Base-by-base conservation (phyloP, 2,888 invertebrate genomes). In the Phyto melanocephala region DNA sequence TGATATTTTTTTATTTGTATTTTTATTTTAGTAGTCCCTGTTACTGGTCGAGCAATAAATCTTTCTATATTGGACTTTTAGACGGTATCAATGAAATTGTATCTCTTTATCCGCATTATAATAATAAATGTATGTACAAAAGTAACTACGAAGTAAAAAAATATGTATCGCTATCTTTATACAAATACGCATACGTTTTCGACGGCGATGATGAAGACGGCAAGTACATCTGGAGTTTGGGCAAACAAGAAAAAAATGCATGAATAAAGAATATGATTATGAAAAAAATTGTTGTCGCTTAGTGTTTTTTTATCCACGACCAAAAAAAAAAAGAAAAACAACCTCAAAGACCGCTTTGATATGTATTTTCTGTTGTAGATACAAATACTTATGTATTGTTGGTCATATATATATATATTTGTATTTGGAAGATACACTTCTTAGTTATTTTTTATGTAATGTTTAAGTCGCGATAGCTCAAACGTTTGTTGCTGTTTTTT, bases 11-110 rank as follows among this genome's bases (percentile, higher is more conserved):
- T 54, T 68, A 60, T 75, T 65, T 58, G 15, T 72, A 56, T 68
- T 50, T 85, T 86, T 84, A 81, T 84, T 42, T 58, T 65, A 68
- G 62, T 17, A 40, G 22, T 63, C 65, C 45, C 63, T 54, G 47
- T 68, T 86, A 85, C 84, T 82, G 85, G 85, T 65, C 86, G 84
- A 74, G 86, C 85, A 86, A 90, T 90, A 90, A 90, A 90, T 90
- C 90, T 90, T 86, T 58, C 85, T 84, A 90, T 90, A 89, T 90
- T 90, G 90, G 89, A 89, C 88, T 89, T 90, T 89, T 88, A 87
- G 89, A 87, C 89, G 88, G 90, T 90, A 89, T 90, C 90, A 90
- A 89, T 89, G 90, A 89, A 90, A 90, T 88, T 88, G 88, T 90
- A 90, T 90, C 89, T 90, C 87, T 88, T 89, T 88, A 89, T 89